Conservation (phyloP, 1,140 invertebrate genomes). For the Ceratina japonica region DNA sequence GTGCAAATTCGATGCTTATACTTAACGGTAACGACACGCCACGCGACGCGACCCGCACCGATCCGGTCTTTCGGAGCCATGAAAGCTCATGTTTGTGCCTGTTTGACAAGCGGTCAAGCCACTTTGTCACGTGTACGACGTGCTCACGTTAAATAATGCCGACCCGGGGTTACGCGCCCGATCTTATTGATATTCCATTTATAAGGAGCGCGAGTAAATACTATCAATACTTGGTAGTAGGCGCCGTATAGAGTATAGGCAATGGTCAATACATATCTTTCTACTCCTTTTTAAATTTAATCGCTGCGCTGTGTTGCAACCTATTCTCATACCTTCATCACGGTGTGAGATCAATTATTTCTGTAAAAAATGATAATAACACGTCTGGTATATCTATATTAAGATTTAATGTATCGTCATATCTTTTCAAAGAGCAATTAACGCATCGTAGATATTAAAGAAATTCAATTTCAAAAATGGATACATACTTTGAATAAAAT, state of each 20-base stretch:
- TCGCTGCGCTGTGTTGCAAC: background rate
- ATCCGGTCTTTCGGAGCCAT: slow-evolving; percentile 41
- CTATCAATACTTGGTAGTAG: slow-evolving; percentile 28
- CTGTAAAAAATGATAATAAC: background rate
- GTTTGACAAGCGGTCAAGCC: slow-evolving; percentile 56
- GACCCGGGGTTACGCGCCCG: slow-evolving; percentile 54
- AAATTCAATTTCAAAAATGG: background rate
- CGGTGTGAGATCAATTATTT: background rate
- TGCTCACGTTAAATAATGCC: slow-evolving; percentile 59
- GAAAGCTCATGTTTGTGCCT: slow-evolving; percentile 45
- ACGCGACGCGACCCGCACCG: slow-evolving; percentile 48
- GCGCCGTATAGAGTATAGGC: background rate
- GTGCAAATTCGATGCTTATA: slow-evolving; percentile 49
- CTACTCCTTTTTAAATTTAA: slow-evolving; percentile 23
- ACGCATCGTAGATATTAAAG: background rate
- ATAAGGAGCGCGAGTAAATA: slow-evolving; percentile 40
- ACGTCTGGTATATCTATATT: too few species aligned
- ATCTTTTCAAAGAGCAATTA: background rate
- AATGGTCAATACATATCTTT: slow-evolving; percentile 9
- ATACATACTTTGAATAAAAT: background rate
- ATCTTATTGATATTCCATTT: slow-evolving; percentile 55
- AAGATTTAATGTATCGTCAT: too few species aligned
- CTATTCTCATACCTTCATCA: background rate
- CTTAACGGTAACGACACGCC: slow-evolving; percentile 54
- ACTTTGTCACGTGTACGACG: slow-evolving; percentile 53